These are phyloP conservation scores for Rhinoderma darwinii DNA, from an alignment of 2,113 vertebrate species.

Conservation along the genomic window DNA sequence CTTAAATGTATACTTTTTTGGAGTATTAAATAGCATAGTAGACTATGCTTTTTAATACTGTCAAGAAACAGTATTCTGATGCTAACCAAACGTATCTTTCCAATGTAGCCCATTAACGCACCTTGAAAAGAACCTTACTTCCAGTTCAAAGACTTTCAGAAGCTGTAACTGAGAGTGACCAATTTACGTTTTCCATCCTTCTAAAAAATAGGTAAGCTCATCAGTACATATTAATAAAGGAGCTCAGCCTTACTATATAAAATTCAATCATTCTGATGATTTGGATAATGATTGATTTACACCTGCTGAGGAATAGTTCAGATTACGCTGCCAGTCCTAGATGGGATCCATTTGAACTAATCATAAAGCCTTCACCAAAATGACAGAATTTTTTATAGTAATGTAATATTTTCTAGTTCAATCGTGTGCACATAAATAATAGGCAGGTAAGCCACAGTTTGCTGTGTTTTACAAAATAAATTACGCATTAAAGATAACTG, in stretches of 20 bases:
- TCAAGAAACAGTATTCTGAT: too few species aligned
- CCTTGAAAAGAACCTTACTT: too few species aligned
- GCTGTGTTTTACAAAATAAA: neutral
- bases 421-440: conserved; percentile 16
- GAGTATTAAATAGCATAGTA: too few species aligned
- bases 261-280: conserved; percentile 30
- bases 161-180: neutral
- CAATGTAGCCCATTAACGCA: too few species aligned
- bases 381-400: conserved; percentile 23
- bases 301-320: conserved; percentile 46
- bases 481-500: neutral
- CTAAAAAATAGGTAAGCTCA: conserved; percentile 22
- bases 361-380: conserved; percentile 21
- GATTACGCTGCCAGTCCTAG: conserved; percentile 19
- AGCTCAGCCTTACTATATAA: conserved; percentile 10
- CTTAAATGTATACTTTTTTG: too few species aligned
- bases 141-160: conserved; percentile 1
- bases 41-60: too few species aligned
- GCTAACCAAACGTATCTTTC: too few species aligned
- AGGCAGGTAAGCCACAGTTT: neutral
- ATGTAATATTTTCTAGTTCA: conserved; percentile 10
- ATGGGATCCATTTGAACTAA: conserved; percentile 14
- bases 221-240: neutral
- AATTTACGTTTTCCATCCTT: conserved; percentile 7
- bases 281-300: conserved; percentile 37